phyloP scores from a whole-genome alignment of 2,113 vertebrate genomes.

The Agapornis roseicollis region DNA sequence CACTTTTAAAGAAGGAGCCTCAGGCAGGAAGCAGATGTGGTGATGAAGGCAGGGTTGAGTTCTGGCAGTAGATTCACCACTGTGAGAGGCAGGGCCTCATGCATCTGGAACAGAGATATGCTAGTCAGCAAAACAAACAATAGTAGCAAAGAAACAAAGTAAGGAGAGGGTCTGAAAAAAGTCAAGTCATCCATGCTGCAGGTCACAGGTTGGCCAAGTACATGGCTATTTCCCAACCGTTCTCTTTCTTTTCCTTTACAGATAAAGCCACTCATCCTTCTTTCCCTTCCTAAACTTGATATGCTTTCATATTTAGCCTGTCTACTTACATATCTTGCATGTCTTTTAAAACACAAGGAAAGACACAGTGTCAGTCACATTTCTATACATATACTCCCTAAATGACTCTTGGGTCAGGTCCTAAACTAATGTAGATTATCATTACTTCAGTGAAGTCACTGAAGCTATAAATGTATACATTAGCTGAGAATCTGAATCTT shows the following conservation, averaged over 20 bases:
- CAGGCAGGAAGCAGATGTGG: fast-evolving
- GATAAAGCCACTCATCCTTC: not conserved
- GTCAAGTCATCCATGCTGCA: not conserved
- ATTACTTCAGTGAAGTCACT: not conserved
- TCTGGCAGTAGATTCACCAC: not conserved
- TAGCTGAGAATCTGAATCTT: not conserved
- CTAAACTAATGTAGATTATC: not conserved
- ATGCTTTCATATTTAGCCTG: not conserved
- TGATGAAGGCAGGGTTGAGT: not conserved
- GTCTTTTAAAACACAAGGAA: not conserved
- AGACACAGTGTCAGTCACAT: not conserved
- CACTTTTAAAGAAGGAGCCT: not conserved
- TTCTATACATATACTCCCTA: not conserved
- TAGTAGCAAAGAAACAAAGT: not conserved
- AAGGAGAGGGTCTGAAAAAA: not conserved
- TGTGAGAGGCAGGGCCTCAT: not conserved
- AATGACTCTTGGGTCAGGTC: not conserved
- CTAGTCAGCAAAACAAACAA: not conserved
- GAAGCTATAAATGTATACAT: not conserved
- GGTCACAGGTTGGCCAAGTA: not conserved
- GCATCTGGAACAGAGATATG: not conserved
- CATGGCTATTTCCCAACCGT: not conserved
- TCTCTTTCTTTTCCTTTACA: not conserved
- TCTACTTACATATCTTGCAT: not conserved
- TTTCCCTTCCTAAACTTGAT: not conserved